Evolutionary conservation across 2,888 invertebrate genomes (phyloP).

Genomic region (Ischnus inquisitorius): DNA sequence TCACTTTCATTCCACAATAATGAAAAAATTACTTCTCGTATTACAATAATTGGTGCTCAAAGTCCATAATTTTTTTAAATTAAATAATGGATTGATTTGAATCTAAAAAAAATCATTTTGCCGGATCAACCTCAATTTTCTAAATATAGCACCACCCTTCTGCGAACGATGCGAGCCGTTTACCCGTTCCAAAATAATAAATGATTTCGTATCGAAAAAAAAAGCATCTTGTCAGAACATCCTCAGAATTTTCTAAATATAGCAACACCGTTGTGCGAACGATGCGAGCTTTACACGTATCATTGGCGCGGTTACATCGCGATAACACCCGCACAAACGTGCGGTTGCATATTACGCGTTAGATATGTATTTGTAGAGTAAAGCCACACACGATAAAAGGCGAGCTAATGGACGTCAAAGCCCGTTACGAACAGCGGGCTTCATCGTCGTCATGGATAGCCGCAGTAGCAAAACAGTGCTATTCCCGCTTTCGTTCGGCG

Average conservation of each 20-base stretch:
- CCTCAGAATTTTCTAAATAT: not conserved
- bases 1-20: too few relatives aligned
- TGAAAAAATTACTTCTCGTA: too few relatives aligned
- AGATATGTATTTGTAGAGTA: not conserved
- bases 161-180: too few relatives aligned
- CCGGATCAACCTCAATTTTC: too few relatives aligned
- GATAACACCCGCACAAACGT: not conserved
- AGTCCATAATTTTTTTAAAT: too few relatives aligned
- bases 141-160: too few relatives aligned
- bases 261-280: not conserved
- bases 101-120: too few relatives aligned
- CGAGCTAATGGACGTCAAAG: not conserved
- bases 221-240: not conserved
- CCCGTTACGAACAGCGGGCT: not conserved
- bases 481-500: not conserved
- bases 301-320: not conserved
- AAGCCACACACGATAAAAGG: not conserved
- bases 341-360: not conserved
- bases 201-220: not conserved
- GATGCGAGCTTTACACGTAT: not conserved
- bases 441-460: not conserved
- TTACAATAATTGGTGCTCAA: too few relatives aligned
- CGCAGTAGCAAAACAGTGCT: not conserved
- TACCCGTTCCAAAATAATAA: too few relatives aligned
- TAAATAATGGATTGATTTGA: too few relatives aligned